Conservation (phyloP, 2,113 vertebrate genomes). For the Delphinapterus leucas region DNA sequence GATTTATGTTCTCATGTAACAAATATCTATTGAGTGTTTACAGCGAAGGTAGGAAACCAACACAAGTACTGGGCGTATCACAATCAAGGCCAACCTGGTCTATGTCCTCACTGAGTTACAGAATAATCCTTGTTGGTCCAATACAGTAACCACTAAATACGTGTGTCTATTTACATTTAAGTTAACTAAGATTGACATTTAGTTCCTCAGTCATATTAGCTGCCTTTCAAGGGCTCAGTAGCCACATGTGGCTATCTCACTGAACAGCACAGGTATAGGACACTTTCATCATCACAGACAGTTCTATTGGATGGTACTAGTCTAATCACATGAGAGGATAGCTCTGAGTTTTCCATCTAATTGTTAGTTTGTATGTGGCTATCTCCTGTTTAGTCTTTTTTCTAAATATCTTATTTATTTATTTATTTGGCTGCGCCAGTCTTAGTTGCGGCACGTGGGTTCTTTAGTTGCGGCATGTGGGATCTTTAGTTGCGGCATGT, state of each 20-base stretch:
- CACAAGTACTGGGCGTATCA: neutral
- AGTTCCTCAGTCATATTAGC: neutral
- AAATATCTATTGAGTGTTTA: neutral
- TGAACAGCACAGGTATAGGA: rapidly evolving
- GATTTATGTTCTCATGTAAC: neutral
- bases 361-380: neutral
- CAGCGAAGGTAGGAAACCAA: neutral
- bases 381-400: neutral
- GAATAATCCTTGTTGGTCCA: neutral
- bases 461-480: no score
- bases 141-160: neutral
- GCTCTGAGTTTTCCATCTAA: neutral
- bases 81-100: neutral
- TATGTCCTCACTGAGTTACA: neutral
- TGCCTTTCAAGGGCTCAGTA: neutral
- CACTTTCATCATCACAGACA: neutral
- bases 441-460: no score
- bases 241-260: neutral
- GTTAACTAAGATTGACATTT: neutral
- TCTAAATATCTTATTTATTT: no score
- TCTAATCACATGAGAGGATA: neutral
- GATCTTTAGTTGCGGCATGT: no score
- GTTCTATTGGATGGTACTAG: neutral
- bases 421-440: no score
- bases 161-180: neutral